Percentiles rank a stretch among this genome's conserved stretches.
These are phyloP conservation scores for Copidosoma floridanum DNA, from an alignment of 1,140 invertebrate genomes.

Conservation along the genomic window DNA sequence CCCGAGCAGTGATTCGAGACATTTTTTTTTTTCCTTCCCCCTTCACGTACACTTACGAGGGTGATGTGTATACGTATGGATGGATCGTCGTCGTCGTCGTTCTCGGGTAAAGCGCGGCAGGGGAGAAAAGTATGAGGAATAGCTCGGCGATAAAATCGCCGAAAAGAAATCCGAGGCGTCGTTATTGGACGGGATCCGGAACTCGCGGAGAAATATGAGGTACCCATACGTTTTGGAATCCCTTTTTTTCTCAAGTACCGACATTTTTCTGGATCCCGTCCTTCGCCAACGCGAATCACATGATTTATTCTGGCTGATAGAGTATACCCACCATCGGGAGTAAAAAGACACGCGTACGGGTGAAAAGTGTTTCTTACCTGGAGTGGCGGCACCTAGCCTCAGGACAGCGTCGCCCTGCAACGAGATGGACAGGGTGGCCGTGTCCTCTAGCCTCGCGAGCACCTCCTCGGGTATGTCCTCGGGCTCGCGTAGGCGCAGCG, in stretches of 20 bases:
- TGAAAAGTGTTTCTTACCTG: conserved; percentile 40
- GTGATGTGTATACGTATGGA: too few relatives aligned
- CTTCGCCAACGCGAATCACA: too few relatives aligned
- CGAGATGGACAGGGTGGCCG: conserved; percentile 57
- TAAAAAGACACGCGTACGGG: neutral
- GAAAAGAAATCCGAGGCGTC: neutral
- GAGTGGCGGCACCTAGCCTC: conserved; percentile 50
- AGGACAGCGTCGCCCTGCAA: conserved; percentile 54
- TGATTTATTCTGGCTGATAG: too few relatives aligned
- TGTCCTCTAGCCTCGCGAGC: conserved; percentile 57
- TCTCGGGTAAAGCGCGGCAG: too few relatives aligned
- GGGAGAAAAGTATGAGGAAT: neutral
- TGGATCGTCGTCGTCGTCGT: too few relatives aligned
- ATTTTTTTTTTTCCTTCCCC: neutral
- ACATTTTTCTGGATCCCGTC: too few relatives aligned
- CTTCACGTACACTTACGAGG: too few relatives aligned
- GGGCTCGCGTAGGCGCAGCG: conserved; percentile 57
- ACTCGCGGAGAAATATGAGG: too few relatives aligned
- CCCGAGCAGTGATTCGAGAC: neutral
- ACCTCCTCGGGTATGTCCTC: conserved; percentile 58
- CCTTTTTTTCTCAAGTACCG: too few relatives aligned
- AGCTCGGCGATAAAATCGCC: neutral
- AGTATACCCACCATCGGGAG: neutral
- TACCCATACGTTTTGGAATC: too few relatives aligned
- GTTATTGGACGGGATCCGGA: neutral